These are phyloP conservation scores for Discoglossus pictus DNA, from an alignment of 2,797 vertebrate species.

Conservation along the genomic window DNA sequence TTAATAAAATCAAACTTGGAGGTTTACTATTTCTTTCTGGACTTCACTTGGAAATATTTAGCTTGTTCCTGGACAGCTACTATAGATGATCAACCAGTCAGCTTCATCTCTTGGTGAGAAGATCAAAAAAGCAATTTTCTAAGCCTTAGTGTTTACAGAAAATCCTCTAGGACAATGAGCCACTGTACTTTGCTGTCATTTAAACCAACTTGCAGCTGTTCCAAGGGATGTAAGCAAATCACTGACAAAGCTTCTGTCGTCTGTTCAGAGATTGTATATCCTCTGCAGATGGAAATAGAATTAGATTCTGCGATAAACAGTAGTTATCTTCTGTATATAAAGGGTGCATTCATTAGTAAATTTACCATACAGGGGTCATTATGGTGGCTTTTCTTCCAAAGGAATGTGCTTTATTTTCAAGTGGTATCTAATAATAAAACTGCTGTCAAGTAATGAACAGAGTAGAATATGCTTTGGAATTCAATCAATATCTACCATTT, in stretches of 20 bases:
- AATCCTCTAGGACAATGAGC: slow-evolving; percentile 33
- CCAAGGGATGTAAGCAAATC: slow-evolving; percentile 22
- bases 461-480: no score
- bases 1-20: neutral
- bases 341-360: no score
- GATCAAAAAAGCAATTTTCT: slow-evolving; percentile 39
- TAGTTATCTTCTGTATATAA: neutral
- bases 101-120: slow-evolving; percentile 19
- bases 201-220: slow-evolving; percentile 41
- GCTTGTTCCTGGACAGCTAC: neutral
- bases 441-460: no score
- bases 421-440: no score
- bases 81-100: slow-evolving; percentile 29
- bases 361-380: no score
- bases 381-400: no score
- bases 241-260: slow-evolving; percentile 23
- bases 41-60: neutral
- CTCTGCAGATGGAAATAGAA: slow-evolving; percentile 6
- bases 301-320: slow-evolving; percentile 11
- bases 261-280: slow-evolving; percentile 9
- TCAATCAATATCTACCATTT: no score
- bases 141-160: slow-evolving; percentile 31
- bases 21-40: neutral
- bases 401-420: no score
- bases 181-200: slow-evolving; percentile 45